Evolutionary conservation across 2,888 invertebrate species (phyloP).

Genomic region (Amiota mariae): DNA sequence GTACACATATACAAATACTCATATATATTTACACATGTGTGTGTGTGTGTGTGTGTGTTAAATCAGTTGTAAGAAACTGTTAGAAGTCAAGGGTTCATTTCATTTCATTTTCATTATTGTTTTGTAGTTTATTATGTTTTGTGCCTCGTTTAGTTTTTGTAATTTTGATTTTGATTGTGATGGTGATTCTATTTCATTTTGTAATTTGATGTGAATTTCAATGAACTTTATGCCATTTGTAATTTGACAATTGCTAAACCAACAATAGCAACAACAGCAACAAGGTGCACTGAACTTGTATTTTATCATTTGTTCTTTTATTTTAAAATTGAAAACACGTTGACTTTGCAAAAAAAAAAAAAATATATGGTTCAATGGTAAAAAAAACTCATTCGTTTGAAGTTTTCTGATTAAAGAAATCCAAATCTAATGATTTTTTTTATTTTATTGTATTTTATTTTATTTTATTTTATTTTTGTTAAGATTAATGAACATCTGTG

Average conservation of each 20-base stretch:
- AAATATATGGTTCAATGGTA: no score
- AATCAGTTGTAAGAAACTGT: background rate
- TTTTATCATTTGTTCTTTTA: no score
- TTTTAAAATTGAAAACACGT: no score
- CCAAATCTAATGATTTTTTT: no score
- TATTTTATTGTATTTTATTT: no score
- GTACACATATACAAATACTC: background rate
- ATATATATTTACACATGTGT: background rate
- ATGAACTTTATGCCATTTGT: conserved; percentile 32
- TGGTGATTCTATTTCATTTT: conserved; percentile 30
- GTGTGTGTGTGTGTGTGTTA: background rate
- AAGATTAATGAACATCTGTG: no score
- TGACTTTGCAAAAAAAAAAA: no score
- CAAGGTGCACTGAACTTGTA: conserved; percentile 55
- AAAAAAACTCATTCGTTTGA: no score
- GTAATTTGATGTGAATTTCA: conserved; percentile 51
- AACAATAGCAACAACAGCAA: background rate
- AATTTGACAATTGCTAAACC: conserved; percentile 49
- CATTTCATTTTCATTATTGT: conserved; percentile 38
- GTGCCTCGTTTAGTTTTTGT: background rate
- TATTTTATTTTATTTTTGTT: no score
- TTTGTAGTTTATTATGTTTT: conserved; percentile 7
- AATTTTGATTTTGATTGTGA: no score
- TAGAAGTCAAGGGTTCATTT: conserved; percentile 40
- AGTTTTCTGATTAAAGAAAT: no score